These are phyloP conservation scores for Lates japonicus DNA, from an alignment of 2,797 vertebrate species.

Conservation along the genomic window DNA sequence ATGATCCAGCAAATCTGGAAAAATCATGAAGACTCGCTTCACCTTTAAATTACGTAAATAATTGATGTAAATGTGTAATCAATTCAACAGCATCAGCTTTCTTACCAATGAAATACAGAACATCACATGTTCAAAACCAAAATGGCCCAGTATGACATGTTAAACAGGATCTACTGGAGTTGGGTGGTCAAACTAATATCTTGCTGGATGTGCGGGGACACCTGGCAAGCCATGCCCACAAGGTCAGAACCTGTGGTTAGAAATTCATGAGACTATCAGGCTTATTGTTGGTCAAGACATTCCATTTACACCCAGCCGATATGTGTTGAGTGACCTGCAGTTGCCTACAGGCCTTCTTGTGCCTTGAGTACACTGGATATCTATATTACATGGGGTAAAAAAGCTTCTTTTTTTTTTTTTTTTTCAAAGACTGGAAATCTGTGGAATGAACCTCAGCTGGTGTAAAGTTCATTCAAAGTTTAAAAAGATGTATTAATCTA, in stretches of 20 bases:
- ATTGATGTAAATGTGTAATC: neutral
- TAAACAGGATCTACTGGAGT: constrained; percentile 12
- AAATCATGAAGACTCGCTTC: neutral
- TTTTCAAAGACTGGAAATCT: constrained; percentile 11
- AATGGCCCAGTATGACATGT: neutral
- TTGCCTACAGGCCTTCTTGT: constrained; percentile 35
- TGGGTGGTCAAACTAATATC: constrained; percentile 38
- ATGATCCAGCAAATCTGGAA: too few relatives aligned
- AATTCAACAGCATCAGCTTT: neutral
- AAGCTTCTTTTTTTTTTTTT: neutral
- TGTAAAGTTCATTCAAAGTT: constrained; percentile 13
- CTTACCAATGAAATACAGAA: neutral
- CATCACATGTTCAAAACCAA: neutral
- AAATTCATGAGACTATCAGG: constrained; percentile 65
- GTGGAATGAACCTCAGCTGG: neutral
- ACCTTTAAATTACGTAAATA: neutral
- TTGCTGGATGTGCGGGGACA: constrained; percentile 19
- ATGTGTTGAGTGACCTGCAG: constrained; percentile 34
- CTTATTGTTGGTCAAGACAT: constrained; percentile 56
- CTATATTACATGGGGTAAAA: constrained; percentile 27
- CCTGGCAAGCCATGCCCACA: constrained; percentile 37
- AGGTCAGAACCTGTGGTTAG: constrained; percentile 52
- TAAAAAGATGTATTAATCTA: constrained; percentile 5
- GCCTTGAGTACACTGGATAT: constrained; percentile 26
- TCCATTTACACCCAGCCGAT: constrained; percentile 47